These are phyloP conservation scores for Uropetala carovei DNA, from an alignment of 2,888 invertebrate genomes.

Conservation along the genomic window DNA sequence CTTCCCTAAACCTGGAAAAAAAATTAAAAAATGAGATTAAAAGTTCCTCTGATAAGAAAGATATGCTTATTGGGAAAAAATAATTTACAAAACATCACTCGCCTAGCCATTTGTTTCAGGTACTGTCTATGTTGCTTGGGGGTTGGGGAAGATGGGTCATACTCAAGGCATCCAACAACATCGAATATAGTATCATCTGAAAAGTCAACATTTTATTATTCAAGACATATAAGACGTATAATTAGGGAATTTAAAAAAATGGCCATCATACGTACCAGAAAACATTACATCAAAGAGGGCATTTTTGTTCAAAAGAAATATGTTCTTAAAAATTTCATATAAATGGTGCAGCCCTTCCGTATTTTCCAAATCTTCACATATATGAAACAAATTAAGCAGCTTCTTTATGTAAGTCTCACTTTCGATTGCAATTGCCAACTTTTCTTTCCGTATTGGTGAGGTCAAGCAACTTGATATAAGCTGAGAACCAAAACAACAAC, in stretches of 20 bases:
- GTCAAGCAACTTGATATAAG: constrained; percentile 91
- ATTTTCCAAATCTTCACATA: constrained; percentile 98
- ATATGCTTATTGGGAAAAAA: background rate
- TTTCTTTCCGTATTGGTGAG: constrained; percentile 94
- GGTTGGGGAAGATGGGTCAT: constrained; percentile 91
- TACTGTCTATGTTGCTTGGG: constrained; percentile 97
- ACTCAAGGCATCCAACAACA: constrained; percentile 98
- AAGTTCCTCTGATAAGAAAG: background rate
- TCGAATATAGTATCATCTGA: constrained; percentile 94
- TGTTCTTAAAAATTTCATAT: constrained; percentile 98
- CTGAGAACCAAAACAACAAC: constrained; percentile 70
- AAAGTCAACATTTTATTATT: constrained; percentile 66
- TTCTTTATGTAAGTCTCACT: constrained; percentile 97
- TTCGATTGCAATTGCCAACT: constrained; percentile 94
- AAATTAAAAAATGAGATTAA: constrained; percentile 54
- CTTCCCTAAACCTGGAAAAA: constrained; percentile 85
- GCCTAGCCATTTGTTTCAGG: constrained; percentile 90
- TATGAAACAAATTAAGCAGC: constrained; percentile 94
- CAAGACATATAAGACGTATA: background rate
- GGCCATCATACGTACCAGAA: constrained; percentile 78
- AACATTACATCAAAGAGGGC: constrained; percentile 98
- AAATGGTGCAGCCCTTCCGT: constrained; percentile 95
- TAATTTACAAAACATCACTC: constrained; percentile 66
- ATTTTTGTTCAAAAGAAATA: constrained; percentile 98
- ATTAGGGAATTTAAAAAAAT: background rate